phyloP scores from a whole-genome alignment of 2,797 vertebrate species.

The Catostomus latipinnis region DNA sequence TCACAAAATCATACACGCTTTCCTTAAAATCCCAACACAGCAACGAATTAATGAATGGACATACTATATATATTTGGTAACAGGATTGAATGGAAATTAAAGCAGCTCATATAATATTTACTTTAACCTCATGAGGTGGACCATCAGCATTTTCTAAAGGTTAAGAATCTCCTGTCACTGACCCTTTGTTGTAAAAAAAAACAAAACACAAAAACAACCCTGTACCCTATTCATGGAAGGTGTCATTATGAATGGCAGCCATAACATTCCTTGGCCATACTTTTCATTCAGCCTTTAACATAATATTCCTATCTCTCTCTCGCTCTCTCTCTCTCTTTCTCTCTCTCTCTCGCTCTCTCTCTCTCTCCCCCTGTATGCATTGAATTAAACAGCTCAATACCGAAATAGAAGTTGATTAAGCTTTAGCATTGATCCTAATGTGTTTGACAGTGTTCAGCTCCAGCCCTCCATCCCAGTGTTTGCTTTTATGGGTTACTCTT shows the following conservation, averaged over 20 bases:
- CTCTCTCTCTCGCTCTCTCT: slow-evolving; percentile 22
- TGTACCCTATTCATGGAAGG: too few relatives aligned
- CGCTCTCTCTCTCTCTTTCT: slow-evolving; percentile 20
- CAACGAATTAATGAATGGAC: too few relatives aligned
- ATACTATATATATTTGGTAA: too few relatives aligned
- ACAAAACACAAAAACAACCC: too few relatives aligned
- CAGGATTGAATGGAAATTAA: too few relatives aligned
- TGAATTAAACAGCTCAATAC: slow-evolving; percentile 47
- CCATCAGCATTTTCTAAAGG: too few relatives aligned
- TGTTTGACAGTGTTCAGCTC: slow-evolving; percentile 17
- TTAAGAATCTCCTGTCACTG: too few relatives aligned
- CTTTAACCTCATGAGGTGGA: too few relatives aligned
- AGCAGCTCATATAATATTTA: too few relatives aligned
- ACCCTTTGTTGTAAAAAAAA: too few relatives aligned
- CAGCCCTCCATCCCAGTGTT: neutral
- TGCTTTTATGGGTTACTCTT: slow-evolving; percentile 38
- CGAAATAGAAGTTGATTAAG: slow-evolving; percentile 51
- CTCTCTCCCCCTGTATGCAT: neutral
- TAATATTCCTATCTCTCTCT: slow-evolving; percentile 10
- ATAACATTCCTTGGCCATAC: slow-evolving; percentile 18
- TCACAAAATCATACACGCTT: too few relatives aligned
- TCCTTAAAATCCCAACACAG: too few relatives aligned
- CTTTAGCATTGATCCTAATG: slow-evolving; percentile 35
- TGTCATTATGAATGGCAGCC: neutral
- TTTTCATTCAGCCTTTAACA: slow-evolving; percentile 16